Evolutionary conservation across 1,140 invertebrate species (phyloP).

Genomic region (Bombus superbus): DNA sequence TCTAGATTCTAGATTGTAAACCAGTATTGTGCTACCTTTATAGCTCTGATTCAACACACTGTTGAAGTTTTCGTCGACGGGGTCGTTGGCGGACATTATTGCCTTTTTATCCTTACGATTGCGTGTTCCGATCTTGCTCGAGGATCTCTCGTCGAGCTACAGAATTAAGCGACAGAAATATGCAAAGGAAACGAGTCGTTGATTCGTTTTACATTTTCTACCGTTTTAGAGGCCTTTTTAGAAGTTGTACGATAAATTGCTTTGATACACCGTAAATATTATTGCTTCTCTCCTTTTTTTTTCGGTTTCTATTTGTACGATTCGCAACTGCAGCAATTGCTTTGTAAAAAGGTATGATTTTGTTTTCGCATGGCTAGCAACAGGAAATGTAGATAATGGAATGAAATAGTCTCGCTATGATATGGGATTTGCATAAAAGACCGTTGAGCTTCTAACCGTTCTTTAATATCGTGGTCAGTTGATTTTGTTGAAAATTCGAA

Average conservation of each 20-base stretch:
- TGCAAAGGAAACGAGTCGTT: background rate
- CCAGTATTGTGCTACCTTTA: background rate
- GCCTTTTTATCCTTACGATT: background rate
- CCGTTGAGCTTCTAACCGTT: too few relatives aligned
- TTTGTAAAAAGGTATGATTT: background rate
- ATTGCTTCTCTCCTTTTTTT: too few relatives aligned
- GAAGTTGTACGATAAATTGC: background rate
- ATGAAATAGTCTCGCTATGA: background rate
- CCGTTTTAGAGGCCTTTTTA: background rate
- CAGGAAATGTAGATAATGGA: background rate
- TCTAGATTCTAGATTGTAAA: background rate
- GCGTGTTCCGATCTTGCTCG: background rate
- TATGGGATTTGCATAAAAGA: background rate
- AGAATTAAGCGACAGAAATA: background rate
- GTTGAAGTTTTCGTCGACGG: slow-evolving; percentile 2
- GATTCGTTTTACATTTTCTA: background rate
- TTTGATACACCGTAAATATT: background rate
- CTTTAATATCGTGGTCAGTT: too few relatives aligned
- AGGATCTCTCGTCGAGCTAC: too few relatives aligned
- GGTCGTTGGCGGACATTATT: background rate
- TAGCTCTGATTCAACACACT: background rate
- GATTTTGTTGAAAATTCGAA: too few relatives aligned
- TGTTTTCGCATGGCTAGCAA: background rate
- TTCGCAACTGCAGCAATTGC: background rate
- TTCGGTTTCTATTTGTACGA: background rate